Evolutionary conservation across 2,797 vertebrate genomes (phyloP), one percentile per base, ranked within the genome.

Genomic region (Halcyon smyrnensis): DNA sequence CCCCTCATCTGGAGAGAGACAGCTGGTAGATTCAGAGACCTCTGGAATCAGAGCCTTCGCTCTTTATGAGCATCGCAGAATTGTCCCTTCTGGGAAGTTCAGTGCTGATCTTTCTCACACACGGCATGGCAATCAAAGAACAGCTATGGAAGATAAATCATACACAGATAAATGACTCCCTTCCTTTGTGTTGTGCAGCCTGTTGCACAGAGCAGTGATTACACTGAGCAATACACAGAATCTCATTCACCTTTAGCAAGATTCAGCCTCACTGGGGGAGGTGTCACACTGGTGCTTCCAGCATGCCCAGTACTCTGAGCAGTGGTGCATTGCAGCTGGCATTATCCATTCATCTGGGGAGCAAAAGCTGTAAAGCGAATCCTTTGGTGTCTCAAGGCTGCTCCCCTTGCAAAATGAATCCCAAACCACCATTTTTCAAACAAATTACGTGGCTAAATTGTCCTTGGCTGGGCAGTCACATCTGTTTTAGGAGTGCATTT

Each of bases 371-470:
- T 77, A 87, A 95, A 95, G 87, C 14, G 14, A 85, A 93, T 96
- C 84, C 68, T 91, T 87, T 79, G 60, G 81, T 88, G 76, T 81
- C 94, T 95, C 91, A 95, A 95, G 89, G 95, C 95, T 90, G 57
- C 75, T 79, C 80, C 70, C 83, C 51, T 93, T 86, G 75, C 75
- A 95, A 96, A 97, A 95, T 87, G 76, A 93, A 88, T 93, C 91
- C 95, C 95, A 94, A 96, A 64, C 54, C 41, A 95, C 79, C 84
- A 84, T 96, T 95, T 96, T 95, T 97, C 95, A 95, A 86, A 90
- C 70, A 97, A 89, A 97, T 97, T 96, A 93, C 93, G 70, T 79
- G 82, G 94, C 95, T 95, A 97, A 97, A 97, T 97, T 93, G 96
- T 93, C 95, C 89, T 97, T 96, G 87, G 75, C 84, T 83, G 74